Evolutionary conservation across 1,140 invertebrate species (phyloP).

Genomic region (Heliconius hewitsoni): DNA sequence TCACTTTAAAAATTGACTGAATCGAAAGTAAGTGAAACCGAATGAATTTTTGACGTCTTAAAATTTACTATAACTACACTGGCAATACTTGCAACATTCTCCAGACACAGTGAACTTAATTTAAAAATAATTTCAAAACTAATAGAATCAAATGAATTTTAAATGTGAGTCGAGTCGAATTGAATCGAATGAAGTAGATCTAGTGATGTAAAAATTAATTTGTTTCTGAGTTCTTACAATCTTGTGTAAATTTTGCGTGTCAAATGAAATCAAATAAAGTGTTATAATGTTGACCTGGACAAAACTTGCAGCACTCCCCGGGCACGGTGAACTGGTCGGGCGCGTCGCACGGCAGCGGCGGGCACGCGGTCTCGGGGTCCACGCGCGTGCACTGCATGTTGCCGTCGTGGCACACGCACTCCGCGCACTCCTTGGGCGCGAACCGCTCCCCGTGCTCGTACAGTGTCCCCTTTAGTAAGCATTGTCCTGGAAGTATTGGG

Average conservation of each 20-base stretch:
- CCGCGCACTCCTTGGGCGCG: constrained; percentile 87
- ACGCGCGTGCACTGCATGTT: constrained; percentile 89
- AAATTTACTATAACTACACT: too few species aligned
- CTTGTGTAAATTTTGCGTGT: too few species aligned
- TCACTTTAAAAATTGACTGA: too few species aligned
- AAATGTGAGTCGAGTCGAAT: too few species aligned
- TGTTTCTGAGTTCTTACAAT: too few species aligned
- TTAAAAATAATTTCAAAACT: background rate
- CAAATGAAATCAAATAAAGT: too few species aligned
- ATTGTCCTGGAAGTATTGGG: constrained; percentile 84
- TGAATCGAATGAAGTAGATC: too few species aligned
- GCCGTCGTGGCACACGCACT: constrained; percentile 90
- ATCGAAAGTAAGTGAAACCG: too few species aligned
- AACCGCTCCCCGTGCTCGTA: constrained; percentile 92
- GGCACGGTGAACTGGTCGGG: constrained; percentile 89
- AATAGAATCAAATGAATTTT: too few species aligned
- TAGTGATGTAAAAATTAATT: too few species aligned
- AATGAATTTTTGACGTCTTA: too few species aligned
- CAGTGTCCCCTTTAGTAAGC: constrained; percentile 87
- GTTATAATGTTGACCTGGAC: constrained; percentile 83
- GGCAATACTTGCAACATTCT: background rate
- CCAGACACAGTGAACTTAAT: background rate
- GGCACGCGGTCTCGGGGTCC: constrained; percentile 89
- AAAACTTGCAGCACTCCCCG: constrained; percentile 95
- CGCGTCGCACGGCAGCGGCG: constrained; percentile 88